A percentile compares a stretch with the other conserved stretches of the same genome.
Conservation (phyloP, 2,888 invertebrate genomes). For the Brachycybe producta region DNA sequence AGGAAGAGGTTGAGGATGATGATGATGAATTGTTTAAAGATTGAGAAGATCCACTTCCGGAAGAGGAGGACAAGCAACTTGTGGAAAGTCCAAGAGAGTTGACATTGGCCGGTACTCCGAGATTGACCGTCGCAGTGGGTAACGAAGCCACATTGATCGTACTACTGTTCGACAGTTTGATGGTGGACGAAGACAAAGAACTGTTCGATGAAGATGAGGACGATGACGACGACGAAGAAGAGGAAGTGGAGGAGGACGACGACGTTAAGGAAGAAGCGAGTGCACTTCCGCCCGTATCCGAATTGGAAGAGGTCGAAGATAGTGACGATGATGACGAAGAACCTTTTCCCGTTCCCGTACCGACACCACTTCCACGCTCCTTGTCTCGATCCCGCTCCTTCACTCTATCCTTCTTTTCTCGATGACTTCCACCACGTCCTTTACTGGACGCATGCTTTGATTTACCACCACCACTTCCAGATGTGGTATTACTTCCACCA, state of each 20-base stretch:
- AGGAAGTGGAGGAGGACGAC: not conserved
- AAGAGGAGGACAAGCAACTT: too few species aligned
- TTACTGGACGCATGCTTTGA: conserved; percentile 26
- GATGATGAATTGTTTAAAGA: too few species aligned
- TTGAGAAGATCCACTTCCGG: too few species aligned
- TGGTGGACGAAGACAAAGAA: conserved; percentile 15
- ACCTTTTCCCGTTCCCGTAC: too few species aligned
- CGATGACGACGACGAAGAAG: too few species aligned
- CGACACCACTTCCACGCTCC: conserved; percentile 10
- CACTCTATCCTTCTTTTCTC: conserved; percentile 25
- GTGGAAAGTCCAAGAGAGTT: not conserved
- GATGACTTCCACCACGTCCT: conserved; percentile 23
- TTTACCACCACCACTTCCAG: not conserved
- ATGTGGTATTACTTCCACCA: not conserved
- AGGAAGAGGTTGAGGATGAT: too few species aligned
- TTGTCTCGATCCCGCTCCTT: conserved; percentile 23
- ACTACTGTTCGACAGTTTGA: conserved; percentile 14
- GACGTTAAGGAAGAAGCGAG: too few species aligned
- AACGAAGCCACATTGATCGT: conserved; percentile 14
- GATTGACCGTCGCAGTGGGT: conserved; percentile 14
- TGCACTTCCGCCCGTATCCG: not conserved
- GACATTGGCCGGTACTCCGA: conserved; percentile 11
- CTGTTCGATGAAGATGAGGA: too few species aligned
- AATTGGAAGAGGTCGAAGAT: not conserved
- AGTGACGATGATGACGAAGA: too few species aligned